Conservation (phyloP, 2,888 invertebrate genomes). For the Xestia c-nigrum region DNA sequence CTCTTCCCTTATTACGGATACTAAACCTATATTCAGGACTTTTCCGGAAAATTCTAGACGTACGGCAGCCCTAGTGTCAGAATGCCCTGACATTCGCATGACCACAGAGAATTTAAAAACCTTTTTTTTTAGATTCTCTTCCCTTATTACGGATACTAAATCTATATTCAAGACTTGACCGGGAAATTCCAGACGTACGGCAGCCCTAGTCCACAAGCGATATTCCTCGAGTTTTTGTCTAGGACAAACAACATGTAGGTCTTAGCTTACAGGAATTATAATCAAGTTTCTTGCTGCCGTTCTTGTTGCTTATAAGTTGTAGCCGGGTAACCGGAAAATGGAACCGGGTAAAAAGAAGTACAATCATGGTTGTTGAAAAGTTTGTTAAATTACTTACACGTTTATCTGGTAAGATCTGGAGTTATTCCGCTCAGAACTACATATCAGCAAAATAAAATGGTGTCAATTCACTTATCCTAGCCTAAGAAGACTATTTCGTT, state of each 20-base stretch:
- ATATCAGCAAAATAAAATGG: neutral
- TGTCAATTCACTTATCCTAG: neutral
- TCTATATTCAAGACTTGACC: neutral
- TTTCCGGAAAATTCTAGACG: neutral
- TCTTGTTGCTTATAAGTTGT: conserved; percentile 33
- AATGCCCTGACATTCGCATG: too few relatives aligned
- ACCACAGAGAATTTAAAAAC: neutral
- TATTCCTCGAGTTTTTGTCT: conserved; percentile 42
- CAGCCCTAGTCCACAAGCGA: neutral
- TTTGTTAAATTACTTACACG: conserved; percentile 25
- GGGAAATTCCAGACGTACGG: neutral
- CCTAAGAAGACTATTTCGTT: neutral
- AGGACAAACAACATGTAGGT: conserved; percentile 32
- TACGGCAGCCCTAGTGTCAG: neutral
- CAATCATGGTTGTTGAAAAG: neutral
- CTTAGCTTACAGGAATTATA: conserved; percentile 47
- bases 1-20: neutral
- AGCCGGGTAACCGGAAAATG: neutral
- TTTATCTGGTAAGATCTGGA: neutral
- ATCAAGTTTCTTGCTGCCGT: conserved; percentile 45
- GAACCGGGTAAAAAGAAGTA: conserved; percentile 11
- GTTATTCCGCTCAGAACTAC: neutral
- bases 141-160: neutral
- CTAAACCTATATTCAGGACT: neutral
- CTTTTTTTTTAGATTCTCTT: neutral